Base-by-base conservation (phyloP, 2,888 invertebrate genomes). In the Theretra japonica region DNA sequence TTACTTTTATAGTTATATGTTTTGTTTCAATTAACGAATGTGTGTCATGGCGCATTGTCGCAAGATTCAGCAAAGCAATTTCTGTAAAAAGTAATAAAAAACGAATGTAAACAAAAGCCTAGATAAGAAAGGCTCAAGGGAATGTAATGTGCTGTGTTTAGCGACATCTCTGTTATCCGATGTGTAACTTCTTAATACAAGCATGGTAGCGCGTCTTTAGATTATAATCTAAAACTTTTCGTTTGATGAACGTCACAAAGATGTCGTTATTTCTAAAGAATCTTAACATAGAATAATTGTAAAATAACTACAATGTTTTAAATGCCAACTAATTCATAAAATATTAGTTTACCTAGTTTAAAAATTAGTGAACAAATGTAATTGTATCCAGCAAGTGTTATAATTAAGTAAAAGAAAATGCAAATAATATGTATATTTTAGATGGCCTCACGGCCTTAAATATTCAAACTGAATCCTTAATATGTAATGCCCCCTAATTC, bases 1-100 rank as follows among this genome's bases (percentile, higher is more conserved):
- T 68, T 72, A 68, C 33, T 69, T 60, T 56, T 33, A 69, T 53
- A 19, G 71, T 71, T 58, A 68, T 68, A 33, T 17, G 25, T 68
- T 58, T 60, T 23, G 11, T 25, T 30, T 65, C 17, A 17, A 65
- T 33, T 21, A 62, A 62, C 21, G 59, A 70, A 11, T 30, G 71
- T 65, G 41, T 65, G 65, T 65, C 65, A 65, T 65, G 65, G 65
- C 65, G 48, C 23, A 23, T 41, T 65, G 48, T 17, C 21, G 65
- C 23, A 48, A 65, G 48, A 23, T 23, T 23, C 15, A 58, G 17
- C 25, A 58, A 11, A 17, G 5, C 5, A 15, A 11, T 48, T 48
- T 21, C 4, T 65, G 7, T 7, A 11, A 48, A 53, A 33, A 65
- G 4, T 21, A 25, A 62, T 6, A 5, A 65, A 23, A 65, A 65